Percentiles rank a stretch among this genome's conserved stretches.
Conservation (phyloP, 2,113 vertebrate species). For the Apodemus sylvaticus region DNA sequence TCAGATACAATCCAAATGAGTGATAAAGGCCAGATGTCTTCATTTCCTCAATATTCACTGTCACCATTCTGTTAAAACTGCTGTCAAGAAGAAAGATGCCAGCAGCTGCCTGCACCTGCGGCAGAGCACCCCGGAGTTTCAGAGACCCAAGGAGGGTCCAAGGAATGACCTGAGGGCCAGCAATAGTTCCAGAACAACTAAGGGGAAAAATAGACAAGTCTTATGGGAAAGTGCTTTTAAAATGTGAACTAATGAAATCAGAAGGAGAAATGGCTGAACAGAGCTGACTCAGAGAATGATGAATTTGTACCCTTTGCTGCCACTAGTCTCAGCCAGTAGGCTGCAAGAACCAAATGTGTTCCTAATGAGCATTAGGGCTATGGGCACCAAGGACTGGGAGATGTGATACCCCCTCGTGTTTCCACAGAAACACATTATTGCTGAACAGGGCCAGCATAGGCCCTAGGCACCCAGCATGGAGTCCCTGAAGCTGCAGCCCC, state of each 20-base stretch:
- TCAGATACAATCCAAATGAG: constrained; percentile 24
- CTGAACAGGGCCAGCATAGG: not conserved
- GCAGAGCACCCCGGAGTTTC: not conserved
- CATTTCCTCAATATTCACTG: not conserved
- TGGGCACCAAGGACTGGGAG: not conserved
- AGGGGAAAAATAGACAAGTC: not conserved
- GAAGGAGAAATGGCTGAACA: not conserved
- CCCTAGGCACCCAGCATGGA: not conserved
- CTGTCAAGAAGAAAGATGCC: not conserved
- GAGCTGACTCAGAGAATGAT: not conserved
- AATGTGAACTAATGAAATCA: not conserved
- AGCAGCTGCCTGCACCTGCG: not conserved
- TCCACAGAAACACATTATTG: not conserved
- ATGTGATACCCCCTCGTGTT: not conserved
- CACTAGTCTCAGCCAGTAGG: not conserved
- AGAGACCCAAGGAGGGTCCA: not conserved
- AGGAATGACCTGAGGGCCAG: not conserved
- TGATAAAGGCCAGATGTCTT: not conserved
- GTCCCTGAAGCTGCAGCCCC: not conserved
- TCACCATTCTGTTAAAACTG: constrained; percentile 49
- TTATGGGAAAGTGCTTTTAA: not conserved
- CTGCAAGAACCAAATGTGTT: not conserved
- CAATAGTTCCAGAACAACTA: not conserved
- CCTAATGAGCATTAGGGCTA: not conserved
- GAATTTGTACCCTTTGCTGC: not conserved